A percentile compares a stretch with the other conserved stretches of the same genome.
Evolutionary conservation across 2,113 vertebrate species (phyloP).

Genomic region (Carlito syrichta): DNA sequence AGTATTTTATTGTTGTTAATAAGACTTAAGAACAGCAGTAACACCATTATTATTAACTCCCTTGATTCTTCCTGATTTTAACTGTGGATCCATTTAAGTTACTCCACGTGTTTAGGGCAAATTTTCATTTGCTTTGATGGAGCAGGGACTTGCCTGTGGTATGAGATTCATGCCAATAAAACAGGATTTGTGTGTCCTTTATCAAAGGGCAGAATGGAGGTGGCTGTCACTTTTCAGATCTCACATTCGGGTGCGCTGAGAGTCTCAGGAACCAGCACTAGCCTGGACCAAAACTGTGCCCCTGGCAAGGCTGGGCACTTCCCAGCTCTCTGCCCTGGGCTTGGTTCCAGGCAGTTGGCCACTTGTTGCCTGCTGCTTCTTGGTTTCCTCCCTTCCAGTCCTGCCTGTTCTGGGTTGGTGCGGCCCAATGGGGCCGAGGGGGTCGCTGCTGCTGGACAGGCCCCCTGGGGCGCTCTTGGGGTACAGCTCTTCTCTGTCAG

Average conservation of each 20-base stretch:
- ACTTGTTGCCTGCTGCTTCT: rapidly evolving
- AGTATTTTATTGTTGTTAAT: neutral
- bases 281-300: rapidly evolving
- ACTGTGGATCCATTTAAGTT: neutral
- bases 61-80: neutral
- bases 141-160: neutral
- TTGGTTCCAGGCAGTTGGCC: neutral
- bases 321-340: rapidly evolving
- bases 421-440: neutral
- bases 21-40: neutral
- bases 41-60: rapidly evolving
- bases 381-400: neutral
- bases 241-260: neutral
- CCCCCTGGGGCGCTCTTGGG: neutral
- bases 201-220: neutral
- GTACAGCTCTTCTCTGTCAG: neutral
- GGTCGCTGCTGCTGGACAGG: neutral
- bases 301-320: neutral
- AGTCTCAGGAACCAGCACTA: neutral
- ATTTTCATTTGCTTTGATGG: neutral
- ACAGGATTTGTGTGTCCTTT: neutral
- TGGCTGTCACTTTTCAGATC: neutral
- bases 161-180: neutral
- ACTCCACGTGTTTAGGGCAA: rapidly evolving
- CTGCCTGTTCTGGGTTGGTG: neutral